Percentiles rank a stretch among this genome's conserved stretches.
Evolutionary conservation across 2,888 invertebrate genomes (phyloP).

Genomic region (Tipula lateralis): DNA sequence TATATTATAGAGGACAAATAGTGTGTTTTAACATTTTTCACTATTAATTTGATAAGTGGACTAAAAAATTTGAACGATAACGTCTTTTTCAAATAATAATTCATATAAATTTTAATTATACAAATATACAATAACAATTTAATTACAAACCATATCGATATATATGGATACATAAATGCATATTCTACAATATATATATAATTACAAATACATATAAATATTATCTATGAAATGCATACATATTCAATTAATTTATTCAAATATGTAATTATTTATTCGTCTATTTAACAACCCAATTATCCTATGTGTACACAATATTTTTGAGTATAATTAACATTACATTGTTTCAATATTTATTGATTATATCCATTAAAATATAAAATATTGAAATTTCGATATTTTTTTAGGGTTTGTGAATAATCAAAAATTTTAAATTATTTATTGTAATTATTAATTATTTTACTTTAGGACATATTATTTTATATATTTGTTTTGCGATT

Average conservation of each 20-base stretch:
- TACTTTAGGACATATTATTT: background rate
- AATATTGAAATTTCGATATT: background rate
- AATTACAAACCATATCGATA: background rate
- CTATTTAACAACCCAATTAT: conserved; percentile 19
- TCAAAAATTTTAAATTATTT: background rate
- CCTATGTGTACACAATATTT: background rate
- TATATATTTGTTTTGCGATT: background rate
- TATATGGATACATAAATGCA: background rate
- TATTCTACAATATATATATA: background rate
- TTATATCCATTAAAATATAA: conserved; percentile 4
- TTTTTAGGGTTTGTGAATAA: background rate
- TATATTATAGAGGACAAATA: too few species aligned
- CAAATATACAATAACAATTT: background rate
- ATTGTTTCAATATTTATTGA: conserved; percentile 19
- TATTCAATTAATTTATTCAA: background rate
- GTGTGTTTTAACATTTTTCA: too few species aligned
- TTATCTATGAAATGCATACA: background rate
- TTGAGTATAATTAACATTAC: background rate
- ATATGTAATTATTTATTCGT: background rate
- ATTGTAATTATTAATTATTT: background rate
- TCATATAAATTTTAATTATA: too few species aligned
- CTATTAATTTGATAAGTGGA: too few species aligned
- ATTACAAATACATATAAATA: background rate
- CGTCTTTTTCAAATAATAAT: too few species aligned
- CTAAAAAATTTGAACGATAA: too few species aligned